Percentiles rank a stretch among this genome's conserved stretches.
These are phyloP conservation scores for Calosoma granatense DNA, from an alignment of 1,140 invertebrate species.

Conservation along the genomic window DNA sequence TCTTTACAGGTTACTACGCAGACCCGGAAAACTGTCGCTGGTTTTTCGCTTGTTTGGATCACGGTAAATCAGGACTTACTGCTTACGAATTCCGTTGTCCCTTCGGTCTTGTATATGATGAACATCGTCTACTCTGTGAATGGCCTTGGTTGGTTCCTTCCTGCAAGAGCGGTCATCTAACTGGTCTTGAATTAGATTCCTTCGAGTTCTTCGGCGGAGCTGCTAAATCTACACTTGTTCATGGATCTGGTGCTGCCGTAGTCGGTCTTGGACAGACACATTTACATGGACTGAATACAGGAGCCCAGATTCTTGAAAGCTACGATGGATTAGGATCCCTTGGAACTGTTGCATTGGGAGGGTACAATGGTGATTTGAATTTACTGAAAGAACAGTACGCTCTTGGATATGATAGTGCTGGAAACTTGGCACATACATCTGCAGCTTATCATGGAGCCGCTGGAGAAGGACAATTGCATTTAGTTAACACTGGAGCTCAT, in stretches of 20 bases:
- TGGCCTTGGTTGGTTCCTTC: slow-evolving; percentile 71
- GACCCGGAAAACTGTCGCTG: slow-evolving; percentile 76
- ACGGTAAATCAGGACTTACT: slow-evolving; percentile 52
- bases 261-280: not conserved
- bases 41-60: slow-evolving; percentile 76
- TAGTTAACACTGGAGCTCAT: not conserved
- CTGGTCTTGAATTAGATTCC: slow-evolving; percentile 11
- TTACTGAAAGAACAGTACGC: not conserved
- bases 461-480: not conserved
- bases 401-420: not conserved
- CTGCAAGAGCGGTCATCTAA: slow-evolving; percentile 43
- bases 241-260: not conserved
- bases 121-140: slow-evolving; percentile 58
- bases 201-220: not conserved
- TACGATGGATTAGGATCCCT: slow-evolving; percentile 30
- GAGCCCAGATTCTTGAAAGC: slow-evolving; percentile 14
- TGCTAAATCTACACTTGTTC: not conserved
- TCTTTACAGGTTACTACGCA: slow-evolving; percentile 55
- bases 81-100: slow-evolving; percentile 78
- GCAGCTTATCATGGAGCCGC: not conserved
- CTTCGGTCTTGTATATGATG: slow-evolving; percentile 70
- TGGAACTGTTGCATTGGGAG: slow-evolving; percentile 22
- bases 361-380: slow-evolving; percentile 10
- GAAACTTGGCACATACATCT: not conserved
- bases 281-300: not conserved